Evolutionary conservation across 2,113 vertebrate genomes (phyloP), one percentile per base, ranked within the genome.

Genomic region (Spea multiplicata): DNA sequence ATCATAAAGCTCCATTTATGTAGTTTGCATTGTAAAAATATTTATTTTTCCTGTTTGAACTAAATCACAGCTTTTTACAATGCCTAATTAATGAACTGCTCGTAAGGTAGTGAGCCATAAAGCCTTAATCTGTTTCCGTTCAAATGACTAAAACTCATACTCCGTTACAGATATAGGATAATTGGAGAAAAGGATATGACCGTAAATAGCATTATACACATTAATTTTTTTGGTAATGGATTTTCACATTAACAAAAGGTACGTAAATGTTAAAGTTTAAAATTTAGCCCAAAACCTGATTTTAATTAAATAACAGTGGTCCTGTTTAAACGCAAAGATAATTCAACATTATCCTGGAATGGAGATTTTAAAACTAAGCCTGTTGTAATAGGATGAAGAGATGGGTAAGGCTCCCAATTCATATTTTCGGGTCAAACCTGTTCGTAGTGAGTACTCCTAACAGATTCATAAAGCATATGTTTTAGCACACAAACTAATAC

Each of bases 131-230:
- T 81, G 66, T 86, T 85, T 87, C 82, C 81, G 73, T 84, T 78
- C 76, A 88, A 87, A 87, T 85, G 84, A 84, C 81, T 80, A 84
- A 85, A 83, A 78, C 73, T 44, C 65, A 67, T 83, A 57, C 78
- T 71, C 68, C 55, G 83, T 88, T 87, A 87, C 86, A 85, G 67
- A 87, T 85, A 53, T 80, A 83, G 87, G 88, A 88, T 77, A 77
- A 77, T 77, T 77, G 70, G 49, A 48, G 50, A 57, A 73, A 80
- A 73, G 73, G 69, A 67, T 62, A 73, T 73, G 62, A 17, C 70
- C 52, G 66, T 80, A 66, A 66, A 44, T 73, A 73, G 9, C 45
- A 66, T 80, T 80, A 66, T 71, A 57, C 64, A 80, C 50, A 73
- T 66, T 66, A 49, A 52, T 17, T 78, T 30, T 69, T 17, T 12